phyloP scores from a whole-genome alignment of 2,888 invertebrate species.

The Eremobia ochroleuca region DNA sequence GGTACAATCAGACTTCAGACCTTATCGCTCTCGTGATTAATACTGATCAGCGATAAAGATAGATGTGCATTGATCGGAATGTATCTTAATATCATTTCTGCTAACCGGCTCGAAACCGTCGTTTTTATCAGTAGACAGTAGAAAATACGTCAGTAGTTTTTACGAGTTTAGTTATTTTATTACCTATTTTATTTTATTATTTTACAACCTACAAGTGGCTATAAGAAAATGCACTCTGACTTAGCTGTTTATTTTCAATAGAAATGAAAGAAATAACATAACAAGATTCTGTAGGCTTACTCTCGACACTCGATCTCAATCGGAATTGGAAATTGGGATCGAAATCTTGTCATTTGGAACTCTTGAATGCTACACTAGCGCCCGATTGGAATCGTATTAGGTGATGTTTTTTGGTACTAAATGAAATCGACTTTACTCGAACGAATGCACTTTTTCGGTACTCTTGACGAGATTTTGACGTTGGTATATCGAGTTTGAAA shows the following conservation, averaged over 20 bases:
- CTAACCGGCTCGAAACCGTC: not conserved
- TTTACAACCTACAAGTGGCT: not conserved
- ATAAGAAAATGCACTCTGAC: not conserved
- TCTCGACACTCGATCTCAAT: too few relatives aligned
- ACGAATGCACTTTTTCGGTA: too few relatives aligned
- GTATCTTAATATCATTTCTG: conserved; percentile 4
- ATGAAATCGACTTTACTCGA: too few relatives aligned
- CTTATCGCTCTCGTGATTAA: conserved; percentile 28
- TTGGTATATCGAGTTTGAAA: too few relatives aligned
- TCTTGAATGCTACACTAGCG: too few relatives aligned
- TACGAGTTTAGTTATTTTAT: conserved; percentile 5
- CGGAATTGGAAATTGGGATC: too few relatives aligned
- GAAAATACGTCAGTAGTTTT: not conserved
- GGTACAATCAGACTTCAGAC: conserved; percentile 39
- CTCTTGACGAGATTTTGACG: too few relatives aligned
- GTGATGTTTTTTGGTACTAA: too few relatives aligned
- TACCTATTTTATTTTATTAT: not conserved
- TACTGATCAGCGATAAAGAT: conserved; percentile 32
- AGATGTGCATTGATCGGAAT: conserved; percentile 24
- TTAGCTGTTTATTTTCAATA: not conserved
- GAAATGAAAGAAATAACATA: not conserved
- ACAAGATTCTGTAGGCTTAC: too few relatives aligned
- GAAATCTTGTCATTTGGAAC: too few relatives aligned
- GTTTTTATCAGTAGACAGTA: not conserved
- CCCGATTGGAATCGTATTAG: too few relatives aligned